Evolutionary conservation across 2,113 vertebrate genomes (phyloP).

Genomic region (Chrysochloris asiatica): DNA sequence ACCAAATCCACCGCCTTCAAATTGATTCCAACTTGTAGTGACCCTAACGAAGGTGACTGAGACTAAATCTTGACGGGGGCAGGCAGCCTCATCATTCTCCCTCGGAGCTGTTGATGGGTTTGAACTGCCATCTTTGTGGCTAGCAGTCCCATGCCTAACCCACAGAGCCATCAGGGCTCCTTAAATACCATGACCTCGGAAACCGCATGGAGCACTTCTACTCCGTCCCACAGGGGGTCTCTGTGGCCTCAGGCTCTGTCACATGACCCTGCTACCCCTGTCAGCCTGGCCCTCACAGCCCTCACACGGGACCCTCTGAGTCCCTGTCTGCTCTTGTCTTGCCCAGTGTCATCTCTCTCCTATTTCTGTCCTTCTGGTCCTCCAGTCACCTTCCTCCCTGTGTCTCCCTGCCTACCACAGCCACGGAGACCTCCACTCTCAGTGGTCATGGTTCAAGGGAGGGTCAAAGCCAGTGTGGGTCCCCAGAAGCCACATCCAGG

Average conservation of each 20-base stretch:
- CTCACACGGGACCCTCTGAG: accelerated
- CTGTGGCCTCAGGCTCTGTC: accelerated
- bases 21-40: no score
- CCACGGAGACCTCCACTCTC: neutral
- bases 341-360: neutral
- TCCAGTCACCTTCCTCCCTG: neutral
- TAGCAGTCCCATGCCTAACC: no score
- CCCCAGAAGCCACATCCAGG: neutral
- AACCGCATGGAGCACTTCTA: no score
- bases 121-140: no score
- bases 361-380: neutral
- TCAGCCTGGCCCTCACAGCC: neutral
- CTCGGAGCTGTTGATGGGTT: no score
- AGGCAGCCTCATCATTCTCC: no score
- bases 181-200: no score
- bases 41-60: no score
- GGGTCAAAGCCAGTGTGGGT: neutral
- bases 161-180: no score
- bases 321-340: accelerated
- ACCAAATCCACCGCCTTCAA: no score
- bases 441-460: accelerated
- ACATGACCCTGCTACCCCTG: accelerated
- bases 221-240: no score
- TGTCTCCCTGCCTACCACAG: accelerated
- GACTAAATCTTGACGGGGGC: no score